Evolutionary conservation across 1,140 invertebrate genomes (phyloP).

Genomic region (Patella vulgata): DNA sequence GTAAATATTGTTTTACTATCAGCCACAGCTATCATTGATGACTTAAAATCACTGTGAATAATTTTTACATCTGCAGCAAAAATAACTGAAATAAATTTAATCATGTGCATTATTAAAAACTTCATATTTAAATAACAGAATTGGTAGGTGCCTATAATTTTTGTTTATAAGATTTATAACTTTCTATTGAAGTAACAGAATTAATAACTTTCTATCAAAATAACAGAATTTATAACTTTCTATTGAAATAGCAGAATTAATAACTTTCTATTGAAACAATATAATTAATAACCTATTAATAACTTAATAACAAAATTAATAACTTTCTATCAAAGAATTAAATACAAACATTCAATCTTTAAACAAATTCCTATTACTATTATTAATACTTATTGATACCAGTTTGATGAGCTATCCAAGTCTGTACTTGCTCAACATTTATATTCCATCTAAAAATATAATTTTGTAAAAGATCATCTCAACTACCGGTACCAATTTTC

Average conservation of each 20-base stretch:
- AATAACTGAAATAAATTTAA: slow-evolving; percentile 55
- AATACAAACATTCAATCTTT: too few species aligned
- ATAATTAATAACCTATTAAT: background rate
- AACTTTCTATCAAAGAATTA: too few species aligned
- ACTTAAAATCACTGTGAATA: slow-evolving; percentile 52
- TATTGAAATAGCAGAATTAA: background rate
- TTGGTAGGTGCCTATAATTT: background rate
- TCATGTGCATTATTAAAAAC: slow-evolving; percentile 12
- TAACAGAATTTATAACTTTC: slow-evolving; percentile 1
- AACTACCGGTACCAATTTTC: too few species aligned
- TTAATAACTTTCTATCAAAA: background rate
- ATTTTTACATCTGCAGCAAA: slow-evolving; percentile 60
- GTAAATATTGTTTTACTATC: slow-evolving; percentile 59
- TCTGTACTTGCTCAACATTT: slow-evolving; percentile 38
- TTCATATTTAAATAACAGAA: background rate
- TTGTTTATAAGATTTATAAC: slow-evolving; percentile 4
- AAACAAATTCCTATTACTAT: too few species aligned
- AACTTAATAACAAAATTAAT: background rate
- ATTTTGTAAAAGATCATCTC: background rate
- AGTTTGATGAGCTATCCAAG: slow-evolving; percentile 48
- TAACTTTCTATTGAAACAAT: background rate
- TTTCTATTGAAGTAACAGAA: background rate
- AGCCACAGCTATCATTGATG: slow-evolving; percentile 54
- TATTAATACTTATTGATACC: too few species aligned
- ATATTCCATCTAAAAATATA: slow-evolving; percentile 45